Evolutionary conservation across 2,888 invertebrate genomes (phyloP).

Genomic region (Parascotia fuliginaria): DNA sequence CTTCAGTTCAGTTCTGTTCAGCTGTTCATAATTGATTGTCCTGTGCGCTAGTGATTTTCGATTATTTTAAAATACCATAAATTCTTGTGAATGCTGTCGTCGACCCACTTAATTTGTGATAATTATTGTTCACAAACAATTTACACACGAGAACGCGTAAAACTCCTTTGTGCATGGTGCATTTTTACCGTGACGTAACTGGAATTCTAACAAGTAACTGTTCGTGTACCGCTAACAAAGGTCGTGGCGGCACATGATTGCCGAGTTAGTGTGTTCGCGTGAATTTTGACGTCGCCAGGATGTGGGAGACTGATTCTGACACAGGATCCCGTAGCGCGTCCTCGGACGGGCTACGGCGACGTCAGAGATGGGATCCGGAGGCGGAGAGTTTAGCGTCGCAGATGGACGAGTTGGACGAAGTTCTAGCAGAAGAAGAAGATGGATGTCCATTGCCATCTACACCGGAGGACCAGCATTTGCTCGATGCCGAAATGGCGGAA

Average conservation of each 20-base stretch:
- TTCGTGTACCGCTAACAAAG: slow-evolving; percentile 62
- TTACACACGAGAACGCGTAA: slow-evolving; percentile 15
- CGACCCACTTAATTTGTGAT: slow-evolving; percentile 9
- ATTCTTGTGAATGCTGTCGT: slow-evolving; percentile 32
- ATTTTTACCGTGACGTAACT: slow-evolving; percentile 78
- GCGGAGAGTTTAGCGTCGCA: slow-evolving; percentile 79
- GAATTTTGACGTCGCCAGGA: slow-evolving; percentile 61
- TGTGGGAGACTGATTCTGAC: slow-evolving; percentile 83
- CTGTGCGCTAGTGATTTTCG: slow-evolving; percentile 36
- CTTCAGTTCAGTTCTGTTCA: slow-evolving; percentile 45
- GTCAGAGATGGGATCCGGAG: slow-evolving; percentile 83
- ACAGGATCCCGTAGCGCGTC: slow-evolving; percentile 75
- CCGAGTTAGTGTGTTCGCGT: slow-evolving; percentile 53
- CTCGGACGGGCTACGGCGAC: slow-evolving; percentile 79
- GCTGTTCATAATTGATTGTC: slow-evolving; percentile 48
- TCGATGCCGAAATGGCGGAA: slow-evolving; percentile 95
- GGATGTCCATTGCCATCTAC: slow-evolving; percentile 95
- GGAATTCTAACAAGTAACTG: slow-evolving; percentile 66
- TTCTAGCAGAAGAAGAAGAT: slow-evolving; percentile 91
- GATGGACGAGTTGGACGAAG: slow-evolving; percentile 83
- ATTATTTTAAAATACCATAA: slow-evolving; percentile 23
- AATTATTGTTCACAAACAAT: slow-evolving; percentile 11
- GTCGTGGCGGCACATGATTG: slow-evolving; percentile 68
- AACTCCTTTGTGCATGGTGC: slow-evolving; percentile 33
- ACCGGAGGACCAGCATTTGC: slow-evolving; percentile 93